Base-by-base conservation (phyloP, 1,140 invertebrate species). In the Bombus confusus region DNA sequence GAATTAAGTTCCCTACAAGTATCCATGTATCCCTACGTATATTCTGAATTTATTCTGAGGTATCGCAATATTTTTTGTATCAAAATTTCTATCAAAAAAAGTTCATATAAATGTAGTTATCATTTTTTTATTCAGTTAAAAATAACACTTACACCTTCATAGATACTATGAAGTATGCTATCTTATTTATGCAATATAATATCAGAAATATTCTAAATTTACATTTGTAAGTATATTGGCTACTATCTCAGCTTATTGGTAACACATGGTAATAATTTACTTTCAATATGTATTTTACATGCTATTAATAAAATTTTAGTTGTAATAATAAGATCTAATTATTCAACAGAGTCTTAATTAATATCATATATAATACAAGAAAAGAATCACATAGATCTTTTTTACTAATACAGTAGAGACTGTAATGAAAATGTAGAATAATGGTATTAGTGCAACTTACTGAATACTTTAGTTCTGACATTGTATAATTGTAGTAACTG, bases 131-230 rank as follows among this genome's bases (percentile, higher is more conserved):
- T 91, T 88, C 73, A 87, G 80, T 80, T 85, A 88, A 91, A 90
- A 86, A 72, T 74, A 85, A 75, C 83, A 73, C 72, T 90, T 91
- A 88, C 89, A 91, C 59, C 81, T 88, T 90, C 90, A 90, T 91
- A 91, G 89, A 91, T 91, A 80, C 88, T 91, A 91, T 90, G 88
- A 88, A 83, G 84, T 77, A 90, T 87, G 77, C 34, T 72, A 80
- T 73, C 68, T 76, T 64, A 9, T 82, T 66, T 88, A 87, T 76
- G 72, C 85, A 87, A 89, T 79, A 87, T 83, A 52, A 81, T 82
- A 52, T 86, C 18, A 52, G 34, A 86, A 84, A 68, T 86, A 89
- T 77, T 85, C 52, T 74, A 74, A 78, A 59, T 62, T 78, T 90
- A 88, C 86, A 41, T 84, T 81, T 57, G 83, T 80, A 43, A 86